phyloP scores from a whole-genome alignment of 2,888 invertebrate species.

The Maniola hyperantus region DNA sequence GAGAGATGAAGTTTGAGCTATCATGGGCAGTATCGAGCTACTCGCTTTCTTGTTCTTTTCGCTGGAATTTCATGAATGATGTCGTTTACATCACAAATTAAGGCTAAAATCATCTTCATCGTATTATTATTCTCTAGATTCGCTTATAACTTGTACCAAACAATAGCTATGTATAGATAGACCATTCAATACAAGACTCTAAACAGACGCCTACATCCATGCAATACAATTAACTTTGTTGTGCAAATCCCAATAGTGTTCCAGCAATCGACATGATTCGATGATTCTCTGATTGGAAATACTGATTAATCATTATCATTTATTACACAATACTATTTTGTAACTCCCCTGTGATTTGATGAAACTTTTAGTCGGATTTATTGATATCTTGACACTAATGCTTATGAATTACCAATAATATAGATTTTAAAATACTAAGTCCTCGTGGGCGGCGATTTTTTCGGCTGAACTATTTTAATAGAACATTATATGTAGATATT shows the following conservation, averaged over 20 bases:
- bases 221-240: slow-evolving; percentile 30
- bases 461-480: neutral
- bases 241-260: slow-evolving; percentile 25
- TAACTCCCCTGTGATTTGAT: slow-evolving; percentile 9
- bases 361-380: neutral
- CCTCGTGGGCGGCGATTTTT: neutral
- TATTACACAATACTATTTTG: slow-evolving; percentile 25
- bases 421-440: neutral
- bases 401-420: neutral
- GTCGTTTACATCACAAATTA: no score
- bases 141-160: slow-evolving; percentile 16
- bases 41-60: no score
- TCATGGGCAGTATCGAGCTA: no score
- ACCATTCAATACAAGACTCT: slow-evolving; percentile 19
- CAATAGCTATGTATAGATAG: slow-evolving; percentile 9
- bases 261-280: slow-evolving; percentile 16
- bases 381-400: neutral
- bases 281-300: slow-evolving; percentile 24
- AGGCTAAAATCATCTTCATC: no score
- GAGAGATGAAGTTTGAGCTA: no score
- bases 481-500: neutral
- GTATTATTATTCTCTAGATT: neutral
- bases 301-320: slow-evolving; percentile 29
- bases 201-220: slow-evolving; percentile 30
- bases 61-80: no score